Conservation (phyloP, 2,797 vertebrate genomes). For the Argya squamiceps region DNA sequence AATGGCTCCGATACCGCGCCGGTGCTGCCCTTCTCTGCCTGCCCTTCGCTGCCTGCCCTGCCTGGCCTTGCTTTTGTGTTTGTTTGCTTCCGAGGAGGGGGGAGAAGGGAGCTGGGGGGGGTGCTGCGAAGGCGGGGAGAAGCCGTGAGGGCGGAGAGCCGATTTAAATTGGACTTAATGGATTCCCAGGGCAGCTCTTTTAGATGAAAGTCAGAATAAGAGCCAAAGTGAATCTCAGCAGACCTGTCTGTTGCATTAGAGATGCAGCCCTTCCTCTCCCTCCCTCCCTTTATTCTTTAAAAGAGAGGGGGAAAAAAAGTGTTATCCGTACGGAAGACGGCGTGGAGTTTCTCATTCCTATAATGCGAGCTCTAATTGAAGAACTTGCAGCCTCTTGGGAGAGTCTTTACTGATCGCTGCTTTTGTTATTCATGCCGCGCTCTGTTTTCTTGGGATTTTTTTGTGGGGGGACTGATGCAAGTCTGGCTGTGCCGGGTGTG, state of each 20-base stretch:
- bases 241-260: conserved; percentile 72
- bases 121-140: conserved; percentile 17
- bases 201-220: conserved; percentile 73
- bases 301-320: conserved; percentile 8
- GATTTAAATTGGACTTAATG: conserved; percentile 71
- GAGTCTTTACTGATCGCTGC: conserved; percentile 55
- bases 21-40: conserved; percentile 6
- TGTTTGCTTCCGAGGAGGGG: conserved; percentile 24
- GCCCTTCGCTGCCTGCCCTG: conserved; percentile 14
- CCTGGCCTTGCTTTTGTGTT: conserved; percentile 47
- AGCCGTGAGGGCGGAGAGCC: conserved; percentile 54
- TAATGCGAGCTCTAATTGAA: conserved; percentile 73
- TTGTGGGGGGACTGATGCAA: neutral
- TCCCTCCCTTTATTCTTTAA: conserved; percentile 35
- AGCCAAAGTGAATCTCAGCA: conserved; percentile 69
- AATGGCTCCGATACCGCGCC: neutral
- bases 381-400: conserved; percentile 66
- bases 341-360: conserved; percentile 63
- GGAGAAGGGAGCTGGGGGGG: neutral
- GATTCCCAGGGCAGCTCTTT: conserved; percentile 65
- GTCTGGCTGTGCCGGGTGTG: neutral
- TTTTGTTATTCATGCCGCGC: conserved; percentile 41
- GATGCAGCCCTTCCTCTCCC: conserved; percentile 47
- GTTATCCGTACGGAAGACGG: conserved; percentile 51
- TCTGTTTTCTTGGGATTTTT: neutral